These are phyloP conservation scores for Episyrphus balteatus DNA, from an alignment of 1,140 invertebrate genomes.

Conservation along the genomic window DNA sequence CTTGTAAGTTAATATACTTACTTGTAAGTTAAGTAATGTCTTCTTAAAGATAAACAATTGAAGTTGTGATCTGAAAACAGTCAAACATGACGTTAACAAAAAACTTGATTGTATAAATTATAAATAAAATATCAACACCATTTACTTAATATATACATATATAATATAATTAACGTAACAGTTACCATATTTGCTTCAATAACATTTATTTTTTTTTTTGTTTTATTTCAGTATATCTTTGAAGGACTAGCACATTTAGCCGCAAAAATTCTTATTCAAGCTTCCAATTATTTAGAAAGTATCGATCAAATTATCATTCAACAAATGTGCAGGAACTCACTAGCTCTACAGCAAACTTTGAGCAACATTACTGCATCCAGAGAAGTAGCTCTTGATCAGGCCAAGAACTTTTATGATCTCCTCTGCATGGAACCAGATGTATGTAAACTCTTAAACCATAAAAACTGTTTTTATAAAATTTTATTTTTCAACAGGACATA, in stretches of 20 bases:
- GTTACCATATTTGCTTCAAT: too few species aligned
- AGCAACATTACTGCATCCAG: slow-evolving; percentile 74
- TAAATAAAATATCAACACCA: too few species aligned
- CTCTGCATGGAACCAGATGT: slow-evolving; percentile 72
- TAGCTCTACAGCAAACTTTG: slow-evolving; percentile 73
- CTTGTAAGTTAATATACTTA: background rate
- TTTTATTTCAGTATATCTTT: slow-evolving; percentile 71
- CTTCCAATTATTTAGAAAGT: slow-evolving; percentile 64
- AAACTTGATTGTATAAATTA: too few species aligned
- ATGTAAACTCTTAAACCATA: slow-evolving; percentile 4
- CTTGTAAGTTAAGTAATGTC: too few species aligned
- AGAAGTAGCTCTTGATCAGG: slow-evolving; percentile 78
- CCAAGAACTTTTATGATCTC: slow-evolving; percentile 79
- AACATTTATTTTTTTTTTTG: slow-evolving; percentile 5
- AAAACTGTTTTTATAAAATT: too few species aligned
- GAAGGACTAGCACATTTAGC: slow-evolving; percentile 84
- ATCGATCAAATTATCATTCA: slow-evolving; percentile 72
- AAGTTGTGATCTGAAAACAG: too few species aligned
- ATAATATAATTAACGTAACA: too few species aligned
- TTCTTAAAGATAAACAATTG: too few species aligned
- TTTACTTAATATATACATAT: too few species aligned
- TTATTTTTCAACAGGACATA: slow-evolving; percentile 56
- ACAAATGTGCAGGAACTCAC: slow-evolving; percentile 76
- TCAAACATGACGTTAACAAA: too few species aligned
- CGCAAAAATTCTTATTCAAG: slow-evolving; percentile 73